phyloP scores from a whole-genome alignment of 2,888 invertebrate species.

The Lepidochitona cinerea region DNA sequence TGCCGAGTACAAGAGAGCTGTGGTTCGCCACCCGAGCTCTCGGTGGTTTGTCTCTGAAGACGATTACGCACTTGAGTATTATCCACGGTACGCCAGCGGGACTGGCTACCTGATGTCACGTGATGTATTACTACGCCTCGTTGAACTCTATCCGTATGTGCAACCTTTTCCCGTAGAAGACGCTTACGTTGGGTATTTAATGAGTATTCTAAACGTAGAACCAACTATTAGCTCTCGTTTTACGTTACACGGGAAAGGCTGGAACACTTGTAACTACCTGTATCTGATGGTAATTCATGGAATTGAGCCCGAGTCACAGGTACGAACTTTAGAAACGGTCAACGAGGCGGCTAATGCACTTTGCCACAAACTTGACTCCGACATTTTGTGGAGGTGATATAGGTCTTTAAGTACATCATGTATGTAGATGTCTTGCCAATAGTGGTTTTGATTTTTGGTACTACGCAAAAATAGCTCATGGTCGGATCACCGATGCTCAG shows the following conservation, averaged over 20 bases:
- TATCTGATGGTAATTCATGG: constrained; percentile 66
- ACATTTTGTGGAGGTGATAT: no score
- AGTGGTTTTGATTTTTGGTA: no score
- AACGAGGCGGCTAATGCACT: no score
- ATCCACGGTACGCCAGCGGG: constrained; percentile 67
- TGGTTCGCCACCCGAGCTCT: constrained; percentile 55
- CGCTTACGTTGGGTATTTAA: constrained; percentile 65
- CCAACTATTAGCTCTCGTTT: constrained; percentile 62
- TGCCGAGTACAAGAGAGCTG: constrained; percentile 39
- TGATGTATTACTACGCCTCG: constrained; percentile 52
- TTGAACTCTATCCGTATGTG: constrained; percentile 44
- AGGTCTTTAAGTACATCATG: no score
- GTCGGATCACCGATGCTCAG: no score
- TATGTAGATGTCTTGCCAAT: no score
- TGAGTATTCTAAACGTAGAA: constrained; percentile 46
- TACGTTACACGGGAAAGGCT: constrained; percentile 50
- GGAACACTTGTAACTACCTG: constrained; percentile 62
- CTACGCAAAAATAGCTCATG: no score
- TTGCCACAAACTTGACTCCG: no score
- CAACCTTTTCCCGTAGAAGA: constrained; percentile 67
- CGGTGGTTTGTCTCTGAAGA: constrained; percentile 60
- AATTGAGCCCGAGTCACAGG: constrained; percentile 49
- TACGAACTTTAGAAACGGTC: no score
- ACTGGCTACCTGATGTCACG: constrained; percentile 65
- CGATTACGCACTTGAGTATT: constrained; percentile 49